Evolutionary conservation across 2,888 invertebrate genomes (phyloP).

Genomic region (Amiota communis): DNA sequence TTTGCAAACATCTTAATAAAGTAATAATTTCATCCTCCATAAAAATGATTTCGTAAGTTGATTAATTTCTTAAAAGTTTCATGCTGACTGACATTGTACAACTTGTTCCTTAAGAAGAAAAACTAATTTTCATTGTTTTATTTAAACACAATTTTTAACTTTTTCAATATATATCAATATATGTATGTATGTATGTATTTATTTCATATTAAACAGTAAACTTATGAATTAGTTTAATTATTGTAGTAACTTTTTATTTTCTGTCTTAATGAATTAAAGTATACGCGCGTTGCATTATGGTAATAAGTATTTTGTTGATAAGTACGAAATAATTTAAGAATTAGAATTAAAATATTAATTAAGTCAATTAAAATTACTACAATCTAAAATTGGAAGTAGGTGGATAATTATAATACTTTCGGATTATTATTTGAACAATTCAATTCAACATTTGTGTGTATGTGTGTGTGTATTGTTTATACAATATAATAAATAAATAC

Average conservation of each 20-base stretch:
- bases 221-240: slow-evolving; percentile 54
- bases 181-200: neutral
- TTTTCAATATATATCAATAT: neutral
- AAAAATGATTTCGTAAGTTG: no score
- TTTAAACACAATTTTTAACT: no score
- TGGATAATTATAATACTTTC: slow-evolving; percentile 58
- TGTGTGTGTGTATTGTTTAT: neutral
- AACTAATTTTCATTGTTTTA: no score
- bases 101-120: no score
- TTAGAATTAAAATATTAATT: slow-evolving; percentile 5
- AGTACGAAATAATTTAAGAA: slow-evolving; percentile 15
- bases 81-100: no score
- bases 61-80: no score
- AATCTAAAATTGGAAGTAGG: slow-evolving; percentile 56
- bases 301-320: slow-evolving; percentile 4
- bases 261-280: slow-evolving; percentile 47
- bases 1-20: no score
- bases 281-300: slow-evolving; percentile 21
- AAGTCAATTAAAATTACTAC: slow-evolving; percentile 7
- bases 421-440: slow-evolving; percentile 13
- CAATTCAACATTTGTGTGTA: neutral
- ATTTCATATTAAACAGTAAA: slow-evolving; percentile 51
- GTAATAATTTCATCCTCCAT: no score
- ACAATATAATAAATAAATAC: slow-evolving; percentile 54
- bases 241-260: slow-evolving; percentile 53